These are phyloP conservation scores for Bombus haemorrhoidalis DNA, from an alignment of 1,140 invertebrate genomes.

Conservation along the genomic window DNA sequence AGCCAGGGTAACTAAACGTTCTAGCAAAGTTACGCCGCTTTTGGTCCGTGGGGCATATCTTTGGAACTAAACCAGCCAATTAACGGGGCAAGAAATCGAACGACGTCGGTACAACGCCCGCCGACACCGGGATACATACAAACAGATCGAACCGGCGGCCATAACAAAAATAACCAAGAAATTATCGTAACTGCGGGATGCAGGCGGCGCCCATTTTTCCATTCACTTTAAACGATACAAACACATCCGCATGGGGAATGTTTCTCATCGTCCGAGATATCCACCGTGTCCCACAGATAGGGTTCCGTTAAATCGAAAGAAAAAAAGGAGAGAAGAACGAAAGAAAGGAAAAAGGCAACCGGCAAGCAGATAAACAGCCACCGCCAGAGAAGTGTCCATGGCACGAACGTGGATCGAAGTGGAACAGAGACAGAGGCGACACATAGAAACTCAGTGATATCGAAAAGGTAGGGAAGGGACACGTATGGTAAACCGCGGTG, in stretches of 20 bases:
- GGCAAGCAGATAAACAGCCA: conserved; percentile 24
- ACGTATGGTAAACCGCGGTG: conserved; percentile 49
- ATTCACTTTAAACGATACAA: conserved; percentile 52
- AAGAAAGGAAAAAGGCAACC: background rate
- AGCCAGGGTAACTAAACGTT: no score
- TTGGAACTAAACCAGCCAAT: conserved; percentile 17
- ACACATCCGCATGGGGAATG: conserved; percentile 51
- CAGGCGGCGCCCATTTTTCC: conserved; percentile 51
- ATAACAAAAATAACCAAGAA: conserved; percentile 50
- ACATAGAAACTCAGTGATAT: conserved; percentile 52
- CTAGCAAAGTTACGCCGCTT: no score
- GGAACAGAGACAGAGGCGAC: background rate
- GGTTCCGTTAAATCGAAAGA: conserved; percentile 55
- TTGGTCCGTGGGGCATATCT: no score
- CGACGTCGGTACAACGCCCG: conserved; percentile 7
- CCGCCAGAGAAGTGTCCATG: background rate
- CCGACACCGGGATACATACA: conserved; percentile 16
- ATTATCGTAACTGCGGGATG: conserved; percentile 51
- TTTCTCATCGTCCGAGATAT: conserved; percentile 61
- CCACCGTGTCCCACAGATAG: conserved; percentile 46
- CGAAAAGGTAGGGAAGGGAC: conserved; percentile 46
- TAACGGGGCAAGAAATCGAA: conserved; percentile 26
- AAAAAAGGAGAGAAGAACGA: background rate
- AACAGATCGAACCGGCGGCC: background rate
- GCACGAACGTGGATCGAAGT: background rate